Evolutionary conservation across 2,113 vertebrate genomes (phyloP), one percentile per base, ranked within the genome.

Genomic region (Brachirus orientalis): DNA sequence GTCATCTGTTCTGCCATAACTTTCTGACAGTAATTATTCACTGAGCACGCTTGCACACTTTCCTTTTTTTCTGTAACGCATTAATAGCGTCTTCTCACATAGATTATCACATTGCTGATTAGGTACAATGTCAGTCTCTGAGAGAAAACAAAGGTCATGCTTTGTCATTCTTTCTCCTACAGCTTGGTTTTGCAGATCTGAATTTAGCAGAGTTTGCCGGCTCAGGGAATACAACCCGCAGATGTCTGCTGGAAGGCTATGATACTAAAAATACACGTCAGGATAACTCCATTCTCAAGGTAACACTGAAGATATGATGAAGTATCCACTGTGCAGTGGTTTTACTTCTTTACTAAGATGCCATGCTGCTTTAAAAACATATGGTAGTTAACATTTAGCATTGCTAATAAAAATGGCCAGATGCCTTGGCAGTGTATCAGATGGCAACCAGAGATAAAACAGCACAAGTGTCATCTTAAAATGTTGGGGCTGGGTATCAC

Each of bases 231-330:
- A 98, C 97, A 58, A 96, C 95, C 76, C 97, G 98, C 35, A 95
- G 95, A 81, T 98, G 95, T 92, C 94, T 99, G 88, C 92, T 99
- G 82, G 97, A 99, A 91, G 98, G 98, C 83, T 99, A 99, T 55
- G 96, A 99, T 89, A 99, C 96, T 91, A 99, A 98, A 94, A 97
- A 99, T 88, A 98, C 96, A 50, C 94, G 98, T 45, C 97, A 99
- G 84, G 98, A 99, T 80, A 99, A 99, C 83, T 99, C 98, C 80
- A 99, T 99, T 87, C 95, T 99, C 76, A 99, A 99, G 96, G 98
- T 99, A 88, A 89, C 90, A 17, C n/a, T 16, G 8, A 58, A 40
- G 54, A 47, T 7, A 6, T 2, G 0, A 18, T 11, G 37, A 19
- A 63, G 1, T 20, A 28, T 35, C 43, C 7, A 3, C 62, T 36